phyloP scores from a whole-genome alignment of 1,140 invertebrate species.

The Drosophila gunungcola region DNA sequence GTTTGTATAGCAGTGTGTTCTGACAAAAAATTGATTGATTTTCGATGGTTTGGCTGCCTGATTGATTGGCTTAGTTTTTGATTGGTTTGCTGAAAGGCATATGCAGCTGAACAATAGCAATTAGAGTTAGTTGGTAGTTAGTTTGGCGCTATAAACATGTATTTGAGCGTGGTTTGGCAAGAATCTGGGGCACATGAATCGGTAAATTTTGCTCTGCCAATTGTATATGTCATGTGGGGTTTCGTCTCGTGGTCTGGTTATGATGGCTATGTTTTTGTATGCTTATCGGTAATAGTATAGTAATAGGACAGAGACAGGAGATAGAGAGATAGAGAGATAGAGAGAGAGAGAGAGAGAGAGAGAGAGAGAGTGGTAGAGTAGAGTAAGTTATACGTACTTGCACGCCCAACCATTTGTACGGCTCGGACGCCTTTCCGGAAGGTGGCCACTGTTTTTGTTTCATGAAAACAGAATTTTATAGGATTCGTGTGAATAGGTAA shows the following conservation, averaged over 20 bases:
- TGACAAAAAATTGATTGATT: slow-evolving; percentile 53
- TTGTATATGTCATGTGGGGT: slow-evolving; percentile 10
- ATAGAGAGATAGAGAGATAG: slow-evolving; percentile 51
- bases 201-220: slow-evolving; percentile 26
- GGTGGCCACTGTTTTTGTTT: slow-evolving; percentile 93
- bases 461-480: slow-evolving; percentile 85
- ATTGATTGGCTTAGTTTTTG: slow-evolving; percentile 41
- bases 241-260: slow-evolving; percentile 28
- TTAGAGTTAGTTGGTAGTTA: slow-evolving; percentile 40
- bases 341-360: slow-evolving; percentile 52
- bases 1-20: slow-evolving; percentile 22
- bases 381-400: slow-evolving; percentile 94
- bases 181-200: slow-evolving; percentile 15
- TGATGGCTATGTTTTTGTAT: slow-evolving; percentile 60
- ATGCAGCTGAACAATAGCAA: slow-evolving; percentile 52
- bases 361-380: slow-evolving; percentile 64
- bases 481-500: slow-evolving; percentile 84
- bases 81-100: slow-evolving; percentile 36
- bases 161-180: slow-evolving; percentile 11
- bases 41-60: slow-evolving; percentile 46
- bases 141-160: slow-evolving; percentile 32
- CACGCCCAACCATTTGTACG: slow-evolving; percentile 98
- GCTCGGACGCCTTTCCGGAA: slow-evolving; percentile 99
- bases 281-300: slow-evolving; percentile 60
- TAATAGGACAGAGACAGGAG: slow-evolving; percentile 55